phyloP scores from a whole-genome alignment of 2,113 vertebrate species.

The Aramus guarauna region DNA sequence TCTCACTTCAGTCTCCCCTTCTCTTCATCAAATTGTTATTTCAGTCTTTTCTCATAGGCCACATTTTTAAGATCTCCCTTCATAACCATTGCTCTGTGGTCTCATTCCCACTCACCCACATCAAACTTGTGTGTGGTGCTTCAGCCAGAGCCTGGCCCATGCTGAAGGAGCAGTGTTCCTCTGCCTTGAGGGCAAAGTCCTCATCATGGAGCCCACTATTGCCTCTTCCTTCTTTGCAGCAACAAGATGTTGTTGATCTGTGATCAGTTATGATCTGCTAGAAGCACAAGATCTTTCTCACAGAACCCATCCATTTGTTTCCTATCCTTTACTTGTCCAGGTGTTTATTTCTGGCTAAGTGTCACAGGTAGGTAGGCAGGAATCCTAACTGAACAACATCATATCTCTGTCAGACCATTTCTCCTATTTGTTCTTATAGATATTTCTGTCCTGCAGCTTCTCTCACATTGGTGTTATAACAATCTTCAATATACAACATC shows the following conservation, averaged over 20 bases:
- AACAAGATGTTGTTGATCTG: background rate
- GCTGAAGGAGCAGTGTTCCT: background rate
- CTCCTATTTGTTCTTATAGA: background rate
- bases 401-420: background rate
- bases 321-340: background rate
- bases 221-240: background rate
- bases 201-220: background rate
- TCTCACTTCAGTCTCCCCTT: background rate
- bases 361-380: background rate
- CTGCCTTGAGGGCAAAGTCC: background rate
- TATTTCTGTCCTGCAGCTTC: background rate
- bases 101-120: background rate
- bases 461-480: background rate
- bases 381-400: background rate
- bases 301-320: background rate
- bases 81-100: background rate
- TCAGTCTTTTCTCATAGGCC: background rate
- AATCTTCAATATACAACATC: background rate
- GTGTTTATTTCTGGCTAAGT: background rate
- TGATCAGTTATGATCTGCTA: background rate
- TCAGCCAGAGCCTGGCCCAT: background rate
- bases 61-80: background rate
- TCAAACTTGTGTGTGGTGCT: accelerated
- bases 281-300: background rate
- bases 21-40: background rate